A percentile compares a stretch with the other conserved stretches of the same genome.
Evolutionary conservation across 2,888 invertebrate species (phyloP).

Genomic region (Calameuta pallipes): DNA sequence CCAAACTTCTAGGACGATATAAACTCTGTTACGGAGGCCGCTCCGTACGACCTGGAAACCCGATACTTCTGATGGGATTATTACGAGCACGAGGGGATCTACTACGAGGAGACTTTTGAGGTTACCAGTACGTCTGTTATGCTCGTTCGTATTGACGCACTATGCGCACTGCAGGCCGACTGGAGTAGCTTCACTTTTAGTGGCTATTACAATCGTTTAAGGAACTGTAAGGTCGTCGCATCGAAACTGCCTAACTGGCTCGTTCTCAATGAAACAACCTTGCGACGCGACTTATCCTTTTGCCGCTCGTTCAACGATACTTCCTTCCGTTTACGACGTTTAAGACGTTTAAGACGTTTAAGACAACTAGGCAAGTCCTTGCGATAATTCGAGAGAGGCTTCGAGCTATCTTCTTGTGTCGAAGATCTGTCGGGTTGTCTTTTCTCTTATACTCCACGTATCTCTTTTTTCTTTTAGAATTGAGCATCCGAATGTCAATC

Average conservation of each 20-base stretch:
- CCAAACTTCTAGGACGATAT: background rate
- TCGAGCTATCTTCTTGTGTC: too few species aligned
- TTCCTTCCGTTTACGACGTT: background rate
- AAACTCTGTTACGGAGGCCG: background rate
- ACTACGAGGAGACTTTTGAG: background rate
- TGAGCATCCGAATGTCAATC: too few species aligned
- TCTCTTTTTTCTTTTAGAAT: too few species aligned
- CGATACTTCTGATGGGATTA: background rate
- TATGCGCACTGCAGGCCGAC: background rate
- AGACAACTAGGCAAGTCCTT: too few species aligned
- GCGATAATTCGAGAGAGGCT: too few species aligned
- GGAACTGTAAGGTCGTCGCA: background rate
- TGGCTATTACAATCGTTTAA: slow-evolving; percentile 1
- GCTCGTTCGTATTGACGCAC: background rate
- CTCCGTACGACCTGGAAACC: background rate
- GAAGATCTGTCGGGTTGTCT: too few species aligned
- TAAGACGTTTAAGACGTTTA: background rate
- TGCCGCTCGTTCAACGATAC: background rate
- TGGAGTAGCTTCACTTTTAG: background rate
- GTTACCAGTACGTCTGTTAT: background rate
- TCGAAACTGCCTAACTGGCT: background rate
- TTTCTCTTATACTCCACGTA: too few species aligned
- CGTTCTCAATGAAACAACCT: background rate
- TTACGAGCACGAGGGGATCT: background rate
- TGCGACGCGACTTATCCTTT: background rate